These are phyloP conservation scores for Onthophagus taurus DNA, from an alignment of 1,140 invertebrate genomes.

Conservation along the genomic window DNA sequence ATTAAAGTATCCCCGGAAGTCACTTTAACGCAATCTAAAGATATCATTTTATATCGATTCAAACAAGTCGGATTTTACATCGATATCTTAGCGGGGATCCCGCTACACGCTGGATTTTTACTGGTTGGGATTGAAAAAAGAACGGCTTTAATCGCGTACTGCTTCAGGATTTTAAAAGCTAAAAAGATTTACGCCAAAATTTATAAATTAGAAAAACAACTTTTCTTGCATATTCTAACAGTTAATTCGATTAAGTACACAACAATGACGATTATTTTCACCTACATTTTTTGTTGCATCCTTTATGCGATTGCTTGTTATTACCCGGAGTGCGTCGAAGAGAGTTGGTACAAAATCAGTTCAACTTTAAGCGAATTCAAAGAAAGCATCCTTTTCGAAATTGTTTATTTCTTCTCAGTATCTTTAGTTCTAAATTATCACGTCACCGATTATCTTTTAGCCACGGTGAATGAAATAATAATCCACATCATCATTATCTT, in stretches of 20 bases:
- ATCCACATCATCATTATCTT: background rate
- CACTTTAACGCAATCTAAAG: background rate
- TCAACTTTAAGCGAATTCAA: background rate
- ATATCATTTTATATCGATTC: slow-evolving; percentile 9
- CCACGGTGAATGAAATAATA: background rate
- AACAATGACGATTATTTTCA: slow-evolving; percentile 4
- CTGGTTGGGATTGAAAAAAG: background rate
- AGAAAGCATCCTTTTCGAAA: background rate
- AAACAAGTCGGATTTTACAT: slow-evolving; percentile 12
- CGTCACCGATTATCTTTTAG: slow-evolving; percentile 1
- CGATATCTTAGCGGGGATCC: slow-evolving; percentile 13
- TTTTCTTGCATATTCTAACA: slow-evolving; percentile 1
- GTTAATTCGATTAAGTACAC: slow-evolving; percentile 12
- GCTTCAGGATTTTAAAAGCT: slow-evolving; percentile 12
- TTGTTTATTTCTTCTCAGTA: background rate
- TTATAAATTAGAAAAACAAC: slow-evolving; percentile 9
- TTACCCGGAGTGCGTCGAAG: background rate
- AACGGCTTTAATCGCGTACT: slow-evolving; percentile 3
- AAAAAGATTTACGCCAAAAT: slow-evolving; percentile 13
- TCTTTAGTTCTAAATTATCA: background rate
- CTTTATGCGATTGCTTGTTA: slow-evolving; percentile 5
- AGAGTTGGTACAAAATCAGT: slow-evolving; percentile 2
- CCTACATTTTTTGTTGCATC: slow-evolving; percentile 10
- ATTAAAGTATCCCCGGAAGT: background rate
- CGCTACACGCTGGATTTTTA: slow-evolving; percentile 4